phyloP scores from a whole-genome alignment of 2,113 vertebrate species.

The Ceyx melanurus region DNA sequence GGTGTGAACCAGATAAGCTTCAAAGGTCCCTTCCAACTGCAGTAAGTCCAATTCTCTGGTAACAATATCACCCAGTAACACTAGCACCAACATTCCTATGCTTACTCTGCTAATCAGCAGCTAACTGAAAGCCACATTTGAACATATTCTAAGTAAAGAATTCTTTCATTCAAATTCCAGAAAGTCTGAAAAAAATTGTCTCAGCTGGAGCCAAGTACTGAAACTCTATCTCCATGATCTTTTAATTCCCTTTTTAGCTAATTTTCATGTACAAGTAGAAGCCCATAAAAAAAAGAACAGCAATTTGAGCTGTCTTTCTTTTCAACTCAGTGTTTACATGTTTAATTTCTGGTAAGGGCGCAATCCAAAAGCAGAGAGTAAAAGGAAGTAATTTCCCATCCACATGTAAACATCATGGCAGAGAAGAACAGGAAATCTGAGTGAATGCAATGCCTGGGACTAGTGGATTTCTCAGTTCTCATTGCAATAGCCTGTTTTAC shows the following conservation, averaged over 20 bases:
- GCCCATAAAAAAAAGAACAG: not conserved
- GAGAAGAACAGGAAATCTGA: not conserved
- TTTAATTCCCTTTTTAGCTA: not conserved
- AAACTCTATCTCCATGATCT: not conserved
- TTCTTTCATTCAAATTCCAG: not conserved
- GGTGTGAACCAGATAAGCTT: not conserved
- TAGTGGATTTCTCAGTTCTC: not conserved
- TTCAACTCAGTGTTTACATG: not conserved
- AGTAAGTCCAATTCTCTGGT: not conserved
- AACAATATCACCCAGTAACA: not conserved
- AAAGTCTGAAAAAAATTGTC: not conserved
- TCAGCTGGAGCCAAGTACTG: not conserved
- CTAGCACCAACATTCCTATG: not conserved
- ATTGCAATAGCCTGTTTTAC: not conserved
- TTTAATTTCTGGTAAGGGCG: not conserved
- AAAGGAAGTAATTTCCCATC: not conserved
- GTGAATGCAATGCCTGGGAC: not conserved
- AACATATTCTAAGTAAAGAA: not conserved
- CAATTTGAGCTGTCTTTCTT: not conserved
- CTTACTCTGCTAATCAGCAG: not conserved
- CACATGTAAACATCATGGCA: not conserved
- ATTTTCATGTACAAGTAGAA: not conserved
- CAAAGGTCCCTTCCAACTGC: not conserved
- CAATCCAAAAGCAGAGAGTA: not conserved
- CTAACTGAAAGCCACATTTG: not conserved